Evolutionary conservation across 2,797 vertebrate genomes (phyloP), one percentile per base, ranked within the genome.

Genomic region (Rhinichthys osculus): DNA sequence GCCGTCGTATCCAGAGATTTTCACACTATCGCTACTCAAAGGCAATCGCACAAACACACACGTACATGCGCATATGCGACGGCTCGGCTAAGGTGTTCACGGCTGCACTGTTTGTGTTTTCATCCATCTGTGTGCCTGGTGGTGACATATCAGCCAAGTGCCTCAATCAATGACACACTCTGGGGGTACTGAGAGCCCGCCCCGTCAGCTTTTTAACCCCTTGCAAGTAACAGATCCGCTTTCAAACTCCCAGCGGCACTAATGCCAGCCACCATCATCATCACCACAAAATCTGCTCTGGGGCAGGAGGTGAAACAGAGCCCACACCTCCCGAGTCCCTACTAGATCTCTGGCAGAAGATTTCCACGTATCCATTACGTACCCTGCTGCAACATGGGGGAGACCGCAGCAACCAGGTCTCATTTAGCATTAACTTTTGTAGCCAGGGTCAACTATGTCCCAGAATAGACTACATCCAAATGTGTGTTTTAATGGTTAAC

Each of bases 161-260:
- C 90, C 92, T 92, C 94, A 90, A 92, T 94, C 93, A 93, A 90
- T 92, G 93, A 90, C 93, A 94, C 87, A 86, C 93, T 92, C 91
- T 88, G 85, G 89, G 91, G 87, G 89, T 67, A 86, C 66, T 35
- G 84, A 80, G 79, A 89, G 80, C 86, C 92, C 84, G 91, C 92
- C 93, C 70, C 91, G 91, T 91, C 91, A 91, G 88, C 91, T 92
- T 92, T 89, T 95, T 95, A 95, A 94, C 95, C 93, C 94, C 82
- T 86, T 88, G 44, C 83, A 44, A 93, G 92, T 91, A 90, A 92
- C 91, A 90, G 91, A 94, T 94, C 93, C 91, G 91, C 91, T 94
- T 93, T 94, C 92, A 93, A 94, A 95, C 93, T 95, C 93, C 93
- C 94, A 93, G 92, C 91, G 91, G 87, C 74, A 85, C 91, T 92